Evolutionary conservation across 2,888 invertebrate species (phyloP).

Genomic region (Agrotis segetum): DNA sequence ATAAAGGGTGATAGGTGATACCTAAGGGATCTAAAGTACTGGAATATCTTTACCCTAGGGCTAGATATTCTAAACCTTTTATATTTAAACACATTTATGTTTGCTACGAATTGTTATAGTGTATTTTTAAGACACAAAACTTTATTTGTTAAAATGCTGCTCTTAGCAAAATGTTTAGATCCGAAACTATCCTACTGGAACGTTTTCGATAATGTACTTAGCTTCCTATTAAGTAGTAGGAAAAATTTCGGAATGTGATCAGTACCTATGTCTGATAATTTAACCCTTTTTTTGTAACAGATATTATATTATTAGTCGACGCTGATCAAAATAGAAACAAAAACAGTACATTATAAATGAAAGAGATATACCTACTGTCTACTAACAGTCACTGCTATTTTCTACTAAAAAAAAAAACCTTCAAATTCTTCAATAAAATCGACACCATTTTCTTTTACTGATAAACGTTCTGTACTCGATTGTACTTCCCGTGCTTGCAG

Average conservation of each 20-base stretch:
- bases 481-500: constrained; percentile 15
- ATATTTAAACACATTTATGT: neutral
- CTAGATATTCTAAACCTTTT: constrained; percentile 10
- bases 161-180: too few species aligned
- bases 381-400: too few species aligned
- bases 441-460: constrained; percentile 32
- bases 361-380: too few species aligned
- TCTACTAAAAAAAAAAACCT: neutral
- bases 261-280: too few species aligned
- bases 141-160: neutral
- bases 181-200: too few species aligned
- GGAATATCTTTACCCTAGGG: neutral
- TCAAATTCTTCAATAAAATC: neutral
- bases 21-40: constrained; percentile 8
- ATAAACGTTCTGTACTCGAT: constrained; percentile 25
- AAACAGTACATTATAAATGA: too few species aligned
- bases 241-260: too few species aligned
- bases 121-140: neutral
- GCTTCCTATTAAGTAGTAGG: too few species aligned
- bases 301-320: too few species aligned
- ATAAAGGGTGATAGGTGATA: constrained; percentile 2
- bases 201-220: too few species aligned
- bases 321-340: too few species aligned
- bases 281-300: too few species aligned
- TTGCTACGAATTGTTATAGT: neutral